Evolutionary conservation across 1,140 invertebrate genomes (phyloP), one percentile per base, ranked within the genome.

Genomic region (Marisa cornuarietis): DNA sequence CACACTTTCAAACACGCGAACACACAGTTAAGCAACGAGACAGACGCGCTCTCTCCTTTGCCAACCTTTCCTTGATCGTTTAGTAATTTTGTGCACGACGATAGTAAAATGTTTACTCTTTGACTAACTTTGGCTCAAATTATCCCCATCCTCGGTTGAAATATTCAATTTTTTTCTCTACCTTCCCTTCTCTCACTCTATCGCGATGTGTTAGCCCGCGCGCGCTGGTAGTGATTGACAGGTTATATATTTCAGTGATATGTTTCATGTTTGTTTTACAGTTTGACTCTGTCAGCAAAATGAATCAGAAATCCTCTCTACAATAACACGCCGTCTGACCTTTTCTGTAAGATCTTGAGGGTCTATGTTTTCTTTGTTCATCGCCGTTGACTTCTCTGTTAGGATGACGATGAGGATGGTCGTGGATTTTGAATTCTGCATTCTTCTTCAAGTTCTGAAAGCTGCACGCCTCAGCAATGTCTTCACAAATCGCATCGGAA

Each of bases 401-500:
- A 3, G 62, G 62, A 18, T 20, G n/a, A 63, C 4, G 62, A 5
- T 63, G 54, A 58, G 65, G 65, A 20, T 58, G 42, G 10, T 74
- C 72, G 26, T 54, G 24, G 49, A 54, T 26, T 26, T 61, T 26
- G 22, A 24, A 61, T 49, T 51, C 54, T 24, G n/a, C 51, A 42
- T n/a, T 76, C 24, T 51, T 16, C 62, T 76, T 61, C 58, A 76
- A 24, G 16, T 65, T 61, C 26, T 61, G 6, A 31, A 76, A 76
- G 49, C 62, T 76, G 58, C 58, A 63, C 1, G 58, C 62, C 11
- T 76, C 75, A 22, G 75, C 24, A 31, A 76, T 65, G 13, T 22
- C 42, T 10, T 62, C 51, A 49, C 62, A 76, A 11, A 63, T 26
- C 62, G 24, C 20, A 20, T 76, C 54, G 9, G 58, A 31, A n/a